phyloP scores from a whole-genome alignment of 64 coral and sea anemone species.

The Acropora yongei region DNA sequence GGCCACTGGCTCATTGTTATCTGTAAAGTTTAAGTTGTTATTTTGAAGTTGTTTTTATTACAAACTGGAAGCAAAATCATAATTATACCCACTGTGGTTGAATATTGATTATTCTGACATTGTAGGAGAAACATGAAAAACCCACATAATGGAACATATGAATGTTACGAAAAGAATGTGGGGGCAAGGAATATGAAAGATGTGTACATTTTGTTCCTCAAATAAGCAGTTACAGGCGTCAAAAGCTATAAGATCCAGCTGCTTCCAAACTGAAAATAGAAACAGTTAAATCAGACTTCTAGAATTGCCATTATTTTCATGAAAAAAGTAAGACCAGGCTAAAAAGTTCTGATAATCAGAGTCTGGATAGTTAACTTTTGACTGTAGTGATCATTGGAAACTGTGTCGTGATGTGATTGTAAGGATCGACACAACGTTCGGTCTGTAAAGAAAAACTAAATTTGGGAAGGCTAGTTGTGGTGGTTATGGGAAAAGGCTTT shows the following conservation, averaged over 20 bases:
- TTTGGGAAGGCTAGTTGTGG: background rate
- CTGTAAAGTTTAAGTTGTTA: background rate
- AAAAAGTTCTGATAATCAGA: background rate
- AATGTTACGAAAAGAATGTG: background rate
- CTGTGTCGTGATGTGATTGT: background rate
- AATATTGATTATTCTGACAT: background rate
- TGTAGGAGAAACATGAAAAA: background rate
- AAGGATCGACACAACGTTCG: background rate
- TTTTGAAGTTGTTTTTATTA: background rate
- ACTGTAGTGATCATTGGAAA: background rate
- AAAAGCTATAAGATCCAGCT: background rate
- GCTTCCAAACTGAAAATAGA: background rate
- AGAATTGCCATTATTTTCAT: background rate
- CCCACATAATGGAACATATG: background rate
- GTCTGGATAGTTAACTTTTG: background rate
- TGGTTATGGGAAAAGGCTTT: background rate
- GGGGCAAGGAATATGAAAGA: background rate
- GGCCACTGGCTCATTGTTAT: background rate
- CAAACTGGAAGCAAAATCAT: background rate
- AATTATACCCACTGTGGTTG: background rate
- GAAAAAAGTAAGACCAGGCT: background rate
- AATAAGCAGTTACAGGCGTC: background rate
- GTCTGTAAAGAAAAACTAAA: background rate
- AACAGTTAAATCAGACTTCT: no score
- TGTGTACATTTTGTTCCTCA: background rate